Evolutionary conservation across 2,888 invertebrate species (phyloP).

Genomic region (Sipha maydis): DNA sequence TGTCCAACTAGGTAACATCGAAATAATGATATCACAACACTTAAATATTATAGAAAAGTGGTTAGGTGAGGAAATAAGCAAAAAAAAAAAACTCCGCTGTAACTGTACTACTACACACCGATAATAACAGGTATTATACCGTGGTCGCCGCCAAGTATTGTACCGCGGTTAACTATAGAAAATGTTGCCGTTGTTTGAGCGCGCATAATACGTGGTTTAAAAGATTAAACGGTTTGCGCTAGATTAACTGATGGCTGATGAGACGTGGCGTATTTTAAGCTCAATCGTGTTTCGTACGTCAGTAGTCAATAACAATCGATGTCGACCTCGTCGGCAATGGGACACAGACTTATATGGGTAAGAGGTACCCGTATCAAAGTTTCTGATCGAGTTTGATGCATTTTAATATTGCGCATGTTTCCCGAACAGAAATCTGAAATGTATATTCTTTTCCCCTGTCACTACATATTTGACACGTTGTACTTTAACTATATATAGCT

Average conservation of each 20-base stretch:
- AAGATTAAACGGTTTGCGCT: not conserved
- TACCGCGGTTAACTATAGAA: not conserved
- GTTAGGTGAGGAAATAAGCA: no score
- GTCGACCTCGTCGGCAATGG: not conserved
- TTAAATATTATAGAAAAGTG: no score
- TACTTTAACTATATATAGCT: no score
- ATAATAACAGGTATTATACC: not conserved
- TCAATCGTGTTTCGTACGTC: not conserved
- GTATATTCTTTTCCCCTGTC: no score
- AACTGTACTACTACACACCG: not conserved
- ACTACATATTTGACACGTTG: no score
- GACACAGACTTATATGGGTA: not conserved
- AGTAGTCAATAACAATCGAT: not conserved
- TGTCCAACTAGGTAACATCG: no score
- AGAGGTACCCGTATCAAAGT: not conserved
- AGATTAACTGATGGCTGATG: not conserved
- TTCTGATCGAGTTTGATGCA: not conserved
- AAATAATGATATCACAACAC: no score
- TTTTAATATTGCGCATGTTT: not conserved
- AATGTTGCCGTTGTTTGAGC: not conserved
- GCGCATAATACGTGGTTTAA: not conserved
- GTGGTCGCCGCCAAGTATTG: not conserved
- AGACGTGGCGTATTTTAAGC: not conserved
- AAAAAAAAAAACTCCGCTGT: not conserved
- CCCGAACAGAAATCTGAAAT: not conserved